Percentiles rank a stretch among this genome's conserved stretches.
Evolutionary conservation across 1,140 invertebrate species (phyloP).

Genomic region (Amphibalanus amphitrite): DNA sequence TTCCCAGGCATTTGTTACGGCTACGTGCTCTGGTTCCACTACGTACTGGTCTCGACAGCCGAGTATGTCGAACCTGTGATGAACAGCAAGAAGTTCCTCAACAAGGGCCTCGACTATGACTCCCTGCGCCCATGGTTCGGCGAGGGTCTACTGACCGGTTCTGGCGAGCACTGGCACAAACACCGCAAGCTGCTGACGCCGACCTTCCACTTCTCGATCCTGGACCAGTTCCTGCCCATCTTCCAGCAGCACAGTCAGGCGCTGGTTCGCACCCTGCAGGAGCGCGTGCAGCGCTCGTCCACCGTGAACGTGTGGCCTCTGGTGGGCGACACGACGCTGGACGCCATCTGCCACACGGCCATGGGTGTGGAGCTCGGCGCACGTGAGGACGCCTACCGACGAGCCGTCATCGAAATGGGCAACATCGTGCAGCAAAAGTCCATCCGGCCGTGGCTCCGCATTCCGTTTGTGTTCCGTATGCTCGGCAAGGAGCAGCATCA

Average conservation of each 20-base stretch:
- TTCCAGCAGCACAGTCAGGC: constrained; percentile 56
- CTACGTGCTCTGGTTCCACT: constrained; percentile 11
- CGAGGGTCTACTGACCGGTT: constrained; percentile 63
- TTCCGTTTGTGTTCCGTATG: background rate
- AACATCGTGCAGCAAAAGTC: background rate
- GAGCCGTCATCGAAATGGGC: constrained; percentile 8
- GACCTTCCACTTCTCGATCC: constrained; percentile 73
- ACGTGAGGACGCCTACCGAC: constrained; percentile 6
- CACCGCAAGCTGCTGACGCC: constrained; percentile 78
- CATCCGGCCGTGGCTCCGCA: constrained; percentile 10
- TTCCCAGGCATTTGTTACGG: too few species aligned
- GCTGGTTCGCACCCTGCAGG: constrained; percentile 42
- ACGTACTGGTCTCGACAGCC: constrained; percentile 26
- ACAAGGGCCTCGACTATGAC: constrained; percentile 56
- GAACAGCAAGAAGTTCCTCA: constrained; percentile 52
- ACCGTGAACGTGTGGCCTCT: constrained; percentile 6
- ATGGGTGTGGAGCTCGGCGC: constrained; percentile 10
- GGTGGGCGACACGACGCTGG: constrained; percentile 6
- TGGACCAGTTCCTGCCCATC: constrained; percentile 64
- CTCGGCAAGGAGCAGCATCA: constrained; percentile 7
- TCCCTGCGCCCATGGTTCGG: constrained; percentile 66
- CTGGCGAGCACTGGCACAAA: constrained; percentile 52
- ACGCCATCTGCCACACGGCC: constrained; percentile 21
- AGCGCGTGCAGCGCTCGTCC: constrained; percentile 31
- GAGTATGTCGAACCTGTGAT: constrained; percentile 44